Conservation (phyloP, 2,113 vertebrate genomes). For the Indri indri region DNA sequence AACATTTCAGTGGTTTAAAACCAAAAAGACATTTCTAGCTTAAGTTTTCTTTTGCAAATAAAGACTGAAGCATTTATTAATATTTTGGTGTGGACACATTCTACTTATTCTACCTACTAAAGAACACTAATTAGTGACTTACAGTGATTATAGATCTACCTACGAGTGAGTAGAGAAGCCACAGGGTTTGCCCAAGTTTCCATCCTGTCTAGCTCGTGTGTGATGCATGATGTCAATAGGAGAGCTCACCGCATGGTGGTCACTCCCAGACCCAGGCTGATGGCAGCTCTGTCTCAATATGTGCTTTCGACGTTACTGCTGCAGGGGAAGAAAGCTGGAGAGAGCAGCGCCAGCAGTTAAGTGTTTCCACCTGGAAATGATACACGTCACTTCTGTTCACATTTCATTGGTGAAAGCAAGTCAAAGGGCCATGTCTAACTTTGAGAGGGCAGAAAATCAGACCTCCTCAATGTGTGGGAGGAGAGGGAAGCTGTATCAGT, state of each 20-base stretch:
- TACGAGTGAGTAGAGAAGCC: neutral
- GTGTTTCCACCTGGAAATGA: neutral
- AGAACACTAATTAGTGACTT: neutral
- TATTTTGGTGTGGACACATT: neutral
- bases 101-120: neutral
- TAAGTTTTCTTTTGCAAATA: neutral
- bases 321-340: neutral
- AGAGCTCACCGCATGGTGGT: neutral
- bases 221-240: neutral
- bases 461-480: neutral
- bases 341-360: neutral
- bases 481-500: neutral
- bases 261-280: neutral
- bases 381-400: neutral
- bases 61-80: neutral
- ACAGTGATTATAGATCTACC: neutral
- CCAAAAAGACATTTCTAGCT: neutral
- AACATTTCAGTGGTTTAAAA: neutral
- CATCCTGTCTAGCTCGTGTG: neutral
- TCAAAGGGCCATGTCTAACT: neutral
- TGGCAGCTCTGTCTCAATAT: neutral
- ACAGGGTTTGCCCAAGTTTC: neutral
- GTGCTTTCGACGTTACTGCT: neutral
- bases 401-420: neutral
- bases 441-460: neutral